Evolutionary conservation across 2,797 vertebrate genomes (phyloP).

Genomic region (Rhadinocentrus ornatus): DNA sequence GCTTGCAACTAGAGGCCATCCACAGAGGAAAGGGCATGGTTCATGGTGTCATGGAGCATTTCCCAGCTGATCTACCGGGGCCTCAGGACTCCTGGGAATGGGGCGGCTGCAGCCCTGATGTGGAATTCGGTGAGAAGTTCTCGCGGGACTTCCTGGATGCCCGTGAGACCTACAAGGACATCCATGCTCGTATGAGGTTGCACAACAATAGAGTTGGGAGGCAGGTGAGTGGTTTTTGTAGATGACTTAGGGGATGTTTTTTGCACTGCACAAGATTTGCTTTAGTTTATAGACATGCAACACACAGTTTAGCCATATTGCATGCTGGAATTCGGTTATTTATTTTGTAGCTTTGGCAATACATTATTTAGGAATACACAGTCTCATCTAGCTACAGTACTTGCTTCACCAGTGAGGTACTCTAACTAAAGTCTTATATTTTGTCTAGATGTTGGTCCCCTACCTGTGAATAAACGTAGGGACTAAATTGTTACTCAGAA

Average conservation of each 20-base stretch:
- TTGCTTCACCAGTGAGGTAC: neutral
- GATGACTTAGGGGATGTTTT: neutral
- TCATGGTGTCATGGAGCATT: conserved; percentile 94
- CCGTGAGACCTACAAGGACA: conserved; percentile 95
- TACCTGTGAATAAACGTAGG: neutral
- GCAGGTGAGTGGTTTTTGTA: conserved; percentile 87
- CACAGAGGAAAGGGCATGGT: conserved; percentile 96
- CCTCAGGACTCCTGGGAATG: conserved; percentile 99
- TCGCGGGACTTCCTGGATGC: conserved; percentile 97
- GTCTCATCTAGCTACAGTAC: neutral
- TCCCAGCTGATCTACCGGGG: conserved; percentile 88
- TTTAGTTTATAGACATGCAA: neutral
- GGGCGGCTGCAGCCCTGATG: conserved; percentile 98
- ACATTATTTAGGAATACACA: too few species aligned
- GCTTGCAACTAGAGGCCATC: conserved; percentile 94
- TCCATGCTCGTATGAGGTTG: conserved; percentile 97
- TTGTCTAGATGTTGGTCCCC: neutral
- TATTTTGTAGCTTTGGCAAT: neutral
- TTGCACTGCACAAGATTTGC: neutral
- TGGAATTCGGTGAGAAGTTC: conserved; percentile 98
- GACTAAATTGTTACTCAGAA: neutral
- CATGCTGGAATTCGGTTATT: neutral
- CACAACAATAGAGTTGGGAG: conserved; percentile 98
- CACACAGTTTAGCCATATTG: neutral
- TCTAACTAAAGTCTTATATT: neutral